Evolutionary conservation across 1,140 invertebrate species (phyloP), one percentile per base, ranked within the genome.

Genomic region (Zeugodacus cucurbitae): DNA sequence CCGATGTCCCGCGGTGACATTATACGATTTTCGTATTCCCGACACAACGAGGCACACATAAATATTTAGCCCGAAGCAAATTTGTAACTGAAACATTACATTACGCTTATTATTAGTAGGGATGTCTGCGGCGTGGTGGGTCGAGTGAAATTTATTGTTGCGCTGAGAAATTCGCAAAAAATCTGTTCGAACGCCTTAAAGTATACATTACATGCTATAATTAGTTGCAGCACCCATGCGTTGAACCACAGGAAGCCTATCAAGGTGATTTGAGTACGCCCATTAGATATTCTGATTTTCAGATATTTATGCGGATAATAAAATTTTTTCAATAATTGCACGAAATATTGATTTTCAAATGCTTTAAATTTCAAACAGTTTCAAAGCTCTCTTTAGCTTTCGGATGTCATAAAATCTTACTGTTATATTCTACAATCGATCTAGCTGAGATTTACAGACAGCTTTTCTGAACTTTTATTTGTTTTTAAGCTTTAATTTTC

Each of bases 41-140:
- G 14, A 20, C 29, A 26, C 41, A 48, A 82, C 34, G 22, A 37
- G 32, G 14, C 34, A 26, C 58, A 70, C 14, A 14, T 62, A 44
- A 82, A 82, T 82, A 82, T 82, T 82, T 82, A 14, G 74, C 74
- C 74, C 26, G n/a, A 22, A 82, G 74, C 74, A 82, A 82, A 82
- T 48, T 44, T 54, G 74, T 82, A 82, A 82, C 74, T 82, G 74
- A 82, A 82, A 82, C 74, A 82, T 54, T 82, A n/a, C 26, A 70
- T 70, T 62, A 62, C 58, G 64, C 1, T 70, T 32, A 82, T 82
- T 48, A 82, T 82, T 82, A 82, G 44, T 44, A 62, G 22, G 26
- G 44, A 34, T 20, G n/a, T 74, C 22, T 54, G 74, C 5, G 74
- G 37, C 41, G 44, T 82, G 41, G n/a, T 82, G 74, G 44, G 3